Evolutionary conservation across 2,888 invertebrate species (phyloP).

Genomic region (Zaprionus bogoriensis): DNA sequence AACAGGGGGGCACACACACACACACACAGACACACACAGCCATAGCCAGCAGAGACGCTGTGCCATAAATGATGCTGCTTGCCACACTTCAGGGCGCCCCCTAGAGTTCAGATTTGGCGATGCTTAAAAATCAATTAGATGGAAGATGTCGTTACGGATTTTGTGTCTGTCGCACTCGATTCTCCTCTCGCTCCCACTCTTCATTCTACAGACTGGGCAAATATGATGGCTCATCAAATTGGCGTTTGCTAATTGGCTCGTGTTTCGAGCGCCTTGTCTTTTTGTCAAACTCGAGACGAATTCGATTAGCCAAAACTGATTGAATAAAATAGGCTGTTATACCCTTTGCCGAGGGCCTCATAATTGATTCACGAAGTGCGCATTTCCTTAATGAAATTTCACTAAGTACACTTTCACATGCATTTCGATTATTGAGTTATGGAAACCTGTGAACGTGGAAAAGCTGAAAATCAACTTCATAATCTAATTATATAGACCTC

Average conservation of each 20-base stretch:
- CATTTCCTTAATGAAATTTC: neutral
- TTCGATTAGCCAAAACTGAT: constrained; percentile 57
- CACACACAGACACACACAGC: neutral
- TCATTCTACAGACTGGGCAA: constrained; percentile 4
- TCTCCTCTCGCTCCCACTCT: neutral
- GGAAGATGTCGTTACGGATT: constrained; percentile 44
- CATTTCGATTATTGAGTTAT: neutral
- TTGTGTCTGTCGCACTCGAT: constrained; percentile 6
- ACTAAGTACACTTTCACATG: neutral
- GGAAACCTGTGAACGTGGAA: neutral
- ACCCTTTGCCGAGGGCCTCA: neutral
- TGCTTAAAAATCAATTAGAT: constrained; percentile 60
- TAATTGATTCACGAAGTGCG: constrained; percentile 18
- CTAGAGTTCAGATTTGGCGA: constrained; percentile 32
- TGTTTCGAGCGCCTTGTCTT: constrained; percentile 20
- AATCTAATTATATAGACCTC: too few species aligned
- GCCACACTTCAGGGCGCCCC: constrained; percentile 40
- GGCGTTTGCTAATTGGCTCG: constrained; percentile 51
- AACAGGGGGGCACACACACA: constrained; percentile 15
- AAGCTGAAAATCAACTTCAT: neutral
- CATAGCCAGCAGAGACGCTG: neutral
- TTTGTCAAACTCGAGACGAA: constrained; percentile 28
- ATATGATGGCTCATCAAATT: constrained; percentile 57
- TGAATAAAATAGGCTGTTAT: constrained; percentile 26
- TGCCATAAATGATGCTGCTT: constrained; percentile 32